phyloP scores from a whole-genome alignment of 2,113 vertebrate genomes.

The Glaucidium brasilianum region DNA sequence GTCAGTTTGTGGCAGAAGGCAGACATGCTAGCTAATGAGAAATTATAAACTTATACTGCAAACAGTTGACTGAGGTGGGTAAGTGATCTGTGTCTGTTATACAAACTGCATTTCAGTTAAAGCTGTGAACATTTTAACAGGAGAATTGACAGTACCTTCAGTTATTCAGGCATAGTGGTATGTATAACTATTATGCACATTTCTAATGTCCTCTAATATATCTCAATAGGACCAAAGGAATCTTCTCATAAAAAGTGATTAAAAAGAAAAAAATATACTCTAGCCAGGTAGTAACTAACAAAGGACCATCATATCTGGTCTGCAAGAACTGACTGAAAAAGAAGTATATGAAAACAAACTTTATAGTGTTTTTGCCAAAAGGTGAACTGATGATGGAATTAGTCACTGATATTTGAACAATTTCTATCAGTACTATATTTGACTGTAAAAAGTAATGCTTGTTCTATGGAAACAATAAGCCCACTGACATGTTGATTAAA shows the following conservation, averaged over 20 bases:
- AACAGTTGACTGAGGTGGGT: not conserved
- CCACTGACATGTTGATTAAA: not conserved
- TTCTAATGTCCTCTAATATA: not conserved
- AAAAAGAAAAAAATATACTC: not conserved
- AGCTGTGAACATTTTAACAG: not conserved
- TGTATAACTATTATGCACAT: not conserved
- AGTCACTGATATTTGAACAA: not conserved
- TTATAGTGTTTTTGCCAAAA: not conserved
- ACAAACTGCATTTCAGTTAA: constrained; percentile 2
- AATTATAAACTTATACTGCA: constrained; percentile 27
- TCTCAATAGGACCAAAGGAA: not conserved
- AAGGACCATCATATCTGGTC: not conserved
- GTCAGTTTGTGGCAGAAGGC: constrained; percentile 61
- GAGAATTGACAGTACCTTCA: not conserved
- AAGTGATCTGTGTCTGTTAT: not conserved
- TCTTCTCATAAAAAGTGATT: not conserved
- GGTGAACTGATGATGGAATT: not conserved
- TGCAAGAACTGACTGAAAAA: not conserved
- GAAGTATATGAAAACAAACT: not conserved
- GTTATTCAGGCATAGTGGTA: not conserved
- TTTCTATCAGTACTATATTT: not conserved
- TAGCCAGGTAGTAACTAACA: not conserved
- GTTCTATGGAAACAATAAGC: not conserved
- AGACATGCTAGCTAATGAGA: constrained; percentile 36
- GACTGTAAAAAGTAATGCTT: not conserved